A percentile compares a stretch with the other conserved stretches of the same genome.
Evolutionary conservation across 2,113 vertebrate species (phyloP).

Genomic region (Pseudorectes ferrugineus): DNA sequence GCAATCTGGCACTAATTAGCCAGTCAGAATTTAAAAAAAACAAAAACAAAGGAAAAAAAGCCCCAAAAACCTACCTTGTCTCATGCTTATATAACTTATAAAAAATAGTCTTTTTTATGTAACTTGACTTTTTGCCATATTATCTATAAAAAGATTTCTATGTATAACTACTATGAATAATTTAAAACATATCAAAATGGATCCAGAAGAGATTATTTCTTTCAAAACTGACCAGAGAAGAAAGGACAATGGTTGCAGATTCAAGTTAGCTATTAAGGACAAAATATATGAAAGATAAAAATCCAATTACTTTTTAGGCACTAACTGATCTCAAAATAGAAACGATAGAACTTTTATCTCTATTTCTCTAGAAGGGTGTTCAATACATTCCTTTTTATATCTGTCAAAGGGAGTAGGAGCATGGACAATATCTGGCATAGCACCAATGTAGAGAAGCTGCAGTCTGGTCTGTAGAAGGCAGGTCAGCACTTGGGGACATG

Average conservation of each 20-base stretch:
- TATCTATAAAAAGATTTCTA: slow-evolving; percentile 21
- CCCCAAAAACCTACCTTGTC: not conserved
- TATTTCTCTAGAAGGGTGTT: not conserved
- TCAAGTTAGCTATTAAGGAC: slow-evolving; percentile 10
- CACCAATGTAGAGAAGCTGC: not conserved
- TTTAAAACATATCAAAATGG: not conserved
- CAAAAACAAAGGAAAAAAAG: not conserved
- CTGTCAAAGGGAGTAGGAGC: not conserved
- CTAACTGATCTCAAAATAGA: slow-evolving; percentile 12
- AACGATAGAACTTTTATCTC: not conserved
- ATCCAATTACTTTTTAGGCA: slow-evolving; percentile 31
- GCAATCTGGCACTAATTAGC: not conserved
- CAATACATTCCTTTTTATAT: not conserved
- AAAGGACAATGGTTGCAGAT: not conserved
- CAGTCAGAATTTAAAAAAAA: not conserved
- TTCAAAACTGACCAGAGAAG: not conserved
- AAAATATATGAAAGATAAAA: slow-evolving; percentile 40
- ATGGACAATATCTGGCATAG: not conserved
- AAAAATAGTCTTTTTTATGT: slow-evolving; percentile 1
- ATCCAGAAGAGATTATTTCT: not conserved
- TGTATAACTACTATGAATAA: slow-evolving; percentile 23
- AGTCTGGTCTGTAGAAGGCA: not conserved
- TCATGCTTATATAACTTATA: not conserved
- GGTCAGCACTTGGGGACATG: not conserved
- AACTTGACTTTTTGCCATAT: not conserved